Evolutionary conservation across 2,113 vertebrate species (phyloP).

Genomic region (Balaenoptera acutorostrata): DNA sequence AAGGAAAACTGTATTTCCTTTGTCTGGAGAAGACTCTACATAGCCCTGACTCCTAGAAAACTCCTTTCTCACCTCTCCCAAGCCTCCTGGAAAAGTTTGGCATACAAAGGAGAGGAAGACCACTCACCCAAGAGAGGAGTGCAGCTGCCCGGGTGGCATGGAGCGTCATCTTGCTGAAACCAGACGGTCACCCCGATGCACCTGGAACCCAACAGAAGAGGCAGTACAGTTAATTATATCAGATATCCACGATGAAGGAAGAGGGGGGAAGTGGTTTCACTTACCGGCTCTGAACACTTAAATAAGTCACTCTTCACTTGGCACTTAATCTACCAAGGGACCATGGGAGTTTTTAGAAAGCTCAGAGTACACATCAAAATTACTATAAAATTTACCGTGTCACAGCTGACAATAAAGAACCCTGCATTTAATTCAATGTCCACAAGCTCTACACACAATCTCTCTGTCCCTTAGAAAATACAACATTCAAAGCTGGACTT

Average conservation of each 20-base stretch:
- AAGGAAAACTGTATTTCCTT: background rate
- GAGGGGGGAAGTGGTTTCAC: background rate
- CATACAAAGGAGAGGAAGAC: background rate
- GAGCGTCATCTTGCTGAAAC: conserved; percentile 78
- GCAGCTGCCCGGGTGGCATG: conserved; percentile 72
- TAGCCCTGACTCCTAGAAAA: background rate
- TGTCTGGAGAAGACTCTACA: background rate
- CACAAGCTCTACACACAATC: background rate
- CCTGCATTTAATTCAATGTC: background rate
- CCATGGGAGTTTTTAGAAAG: background rate
- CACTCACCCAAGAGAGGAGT: conserved; percentile 84
- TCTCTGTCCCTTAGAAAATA: background rate
- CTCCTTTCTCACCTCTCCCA: background rate
- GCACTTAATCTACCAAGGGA: background rate
- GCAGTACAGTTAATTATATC: background rate
- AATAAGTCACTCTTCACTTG: background rate
- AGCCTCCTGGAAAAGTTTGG: background rate
- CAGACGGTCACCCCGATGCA: conserved; percentile 30
- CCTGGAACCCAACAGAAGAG: conserved; percentile 45
- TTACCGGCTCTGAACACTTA: background rate
- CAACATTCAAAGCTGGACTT: background rate
- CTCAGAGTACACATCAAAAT: background rate
- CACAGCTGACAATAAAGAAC: background rate
- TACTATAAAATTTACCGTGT: background rate
- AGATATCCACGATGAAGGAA: background rate